A percentile compares a stretch with the other conserved stretches of the same genome.
Evolutionary conservation across 2,113 vertebrate genomes (phyloP).

Genomic region (Prionailurus bengalensis): DNA sequence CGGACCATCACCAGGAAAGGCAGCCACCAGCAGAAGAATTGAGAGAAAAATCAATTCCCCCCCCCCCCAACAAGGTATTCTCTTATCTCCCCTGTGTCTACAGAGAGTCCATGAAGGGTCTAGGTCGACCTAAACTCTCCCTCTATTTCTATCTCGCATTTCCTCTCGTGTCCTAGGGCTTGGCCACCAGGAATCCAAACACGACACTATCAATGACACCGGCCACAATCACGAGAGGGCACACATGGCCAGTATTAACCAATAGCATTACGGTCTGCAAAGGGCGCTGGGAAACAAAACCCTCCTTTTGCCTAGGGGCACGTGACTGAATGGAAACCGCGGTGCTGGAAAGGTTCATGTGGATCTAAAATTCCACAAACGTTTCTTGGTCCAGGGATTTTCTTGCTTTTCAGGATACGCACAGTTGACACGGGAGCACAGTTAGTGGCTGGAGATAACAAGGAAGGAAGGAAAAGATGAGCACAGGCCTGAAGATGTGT

Average conservation of each 20-base stretch:
- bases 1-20: not conserved
- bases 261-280: not conserved
- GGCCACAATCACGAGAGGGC: too few relatives aligned
- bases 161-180: not conserved
- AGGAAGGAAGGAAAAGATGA: not conserved
- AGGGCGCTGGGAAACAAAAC: not conserved
- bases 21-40: rapidly evolving
- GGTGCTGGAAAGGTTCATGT: not conserved
- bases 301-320: not conserved
- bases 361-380: not conserved
- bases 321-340: not conserved
- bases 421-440: not conserved
- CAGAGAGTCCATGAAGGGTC: rapidly evolving
- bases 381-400: not conserved
- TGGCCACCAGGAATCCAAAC: not conserved
- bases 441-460: not conserved
- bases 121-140: not conserved
- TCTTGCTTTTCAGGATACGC: not conserved
- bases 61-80: not conserved
- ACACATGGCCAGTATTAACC: not conserved
- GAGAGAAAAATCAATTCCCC: not conserved
- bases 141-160: not conserved
- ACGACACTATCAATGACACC: not conserved
- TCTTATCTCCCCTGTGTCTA: not conserved
- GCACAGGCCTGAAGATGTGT: not conserved